Evolutionary conservation across 2,888 invertebrate genomes (phyloP).

Genomic region (Carabus problematicus): DNA sequence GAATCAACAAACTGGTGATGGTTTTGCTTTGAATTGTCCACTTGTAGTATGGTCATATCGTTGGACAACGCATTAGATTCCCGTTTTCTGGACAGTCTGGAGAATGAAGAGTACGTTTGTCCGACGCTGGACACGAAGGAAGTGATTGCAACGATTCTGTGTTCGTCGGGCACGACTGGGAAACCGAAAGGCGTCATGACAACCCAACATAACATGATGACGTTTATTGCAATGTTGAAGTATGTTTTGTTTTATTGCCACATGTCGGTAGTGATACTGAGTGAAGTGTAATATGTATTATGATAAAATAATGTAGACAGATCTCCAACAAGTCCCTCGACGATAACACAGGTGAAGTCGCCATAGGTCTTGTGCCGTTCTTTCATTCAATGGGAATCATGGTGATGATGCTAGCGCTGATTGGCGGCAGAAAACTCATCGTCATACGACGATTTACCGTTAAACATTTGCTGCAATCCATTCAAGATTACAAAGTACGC

Average conservation of each 20-base stretch:
- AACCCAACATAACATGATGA: conserved; percentile 62
- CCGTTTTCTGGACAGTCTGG: conserved; percentile 35
- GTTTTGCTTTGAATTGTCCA: conserved; percentile 13
- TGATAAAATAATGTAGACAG: conserved; percentile 28
- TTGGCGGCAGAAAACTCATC: conserved; percentile 63
- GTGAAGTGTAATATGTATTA: background rate
- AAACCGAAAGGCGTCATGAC: conserved; percentile 70
- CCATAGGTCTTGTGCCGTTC: conserved; percentile 78
- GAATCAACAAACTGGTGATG: background rate
- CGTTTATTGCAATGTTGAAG: conserved; percentile 29
- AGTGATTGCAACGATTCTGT: conserved; percentile 65
- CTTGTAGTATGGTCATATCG: conserved; percentile 31
- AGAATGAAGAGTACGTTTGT: conserved; percentile 51
- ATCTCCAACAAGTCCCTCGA: conserved; percentile 44
- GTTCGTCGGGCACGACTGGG: conserved; percentile 72
- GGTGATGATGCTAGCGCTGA: conserved; percentile 65
- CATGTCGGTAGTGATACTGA: background rate
- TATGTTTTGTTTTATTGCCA: conserved; percentile 53
- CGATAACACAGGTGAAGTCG: conserved; percentile 51
- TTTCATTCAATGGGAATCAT: conserved; percentile 85
- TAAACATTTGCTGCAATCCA: conserved; percentile 72
- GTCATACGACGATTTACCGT: conserved; percentile 75
- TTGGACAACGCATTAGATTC: conserved; percentile 21
- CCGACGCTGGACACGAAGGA: conserved; percentile 62
- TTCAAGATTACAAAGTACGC: conserved; percentile 70